A percentile compares a stretch with the other conserved stretches of the same genome.
Evolutionary conservation across 1,140 invertebrate genomes (phyloP).

Genomic region (Plodia interpunctella): DNA sequence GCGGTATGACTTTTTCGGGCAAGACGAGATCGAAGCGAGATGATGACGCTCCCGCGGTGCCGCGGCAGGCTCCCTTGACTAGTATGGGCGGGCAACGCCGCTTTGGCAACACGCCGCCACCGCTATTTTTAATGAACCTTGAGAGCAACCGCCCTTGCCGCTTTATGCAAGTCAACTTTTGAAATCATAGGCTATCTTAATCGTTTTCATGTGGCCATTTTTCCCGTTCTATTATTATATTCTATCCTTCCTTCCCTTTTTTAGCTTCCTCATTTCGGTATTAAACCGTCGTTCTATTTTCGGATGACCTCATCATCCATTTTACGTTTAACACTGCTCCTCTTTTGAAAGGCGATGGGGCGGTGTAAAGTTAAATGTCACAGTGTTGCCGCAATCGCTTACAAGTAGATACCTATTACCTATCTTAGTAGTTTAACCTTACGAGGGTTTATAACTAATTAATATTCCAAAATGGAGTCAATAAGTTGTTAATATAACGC

Average conservation of each 20-base stretch:
- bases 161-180: constrained; percentile 48
- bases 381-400: constrained; percentile 25
- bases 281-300: constrained; percentile 38
- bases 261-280: constrained; percentile 16
- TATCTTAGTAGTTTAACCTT: constrained; percentile 20
- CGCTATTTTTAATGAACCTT: constrained; percentile 74
- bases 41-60: background rate
- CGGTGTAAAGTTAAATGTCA: constrained; percentile 47
- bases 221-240: constrained; percentile 34
- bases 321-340: constrained; percentile 34
- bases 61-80: constrained; percentile 23
- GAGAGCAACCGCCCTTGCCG: constrained; percentile 70
- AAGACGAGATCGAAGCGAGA: background rate
- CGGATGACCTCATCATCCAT: constrained; percentile 43
- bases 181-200: constrained; percentile 26
- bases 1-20: background rate
- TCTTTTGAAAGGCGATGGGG: constrained; percentile 33
- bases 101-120: constrained; percentile 65
- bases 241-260: constrained; percentile 23
- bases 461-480: too few species aligned
- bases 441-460: background rate
- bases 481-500: too few species aligned
- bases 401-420: constrained; percentile 9
- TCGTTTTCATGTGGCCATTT: constrained; percentile 29
- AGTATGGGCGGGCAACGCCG: constrained; percentile 60